Base-by-base conservation (phyloP, 92 coral and sea anemone genomes). In the Epizoanthus stellaris region DNA sequence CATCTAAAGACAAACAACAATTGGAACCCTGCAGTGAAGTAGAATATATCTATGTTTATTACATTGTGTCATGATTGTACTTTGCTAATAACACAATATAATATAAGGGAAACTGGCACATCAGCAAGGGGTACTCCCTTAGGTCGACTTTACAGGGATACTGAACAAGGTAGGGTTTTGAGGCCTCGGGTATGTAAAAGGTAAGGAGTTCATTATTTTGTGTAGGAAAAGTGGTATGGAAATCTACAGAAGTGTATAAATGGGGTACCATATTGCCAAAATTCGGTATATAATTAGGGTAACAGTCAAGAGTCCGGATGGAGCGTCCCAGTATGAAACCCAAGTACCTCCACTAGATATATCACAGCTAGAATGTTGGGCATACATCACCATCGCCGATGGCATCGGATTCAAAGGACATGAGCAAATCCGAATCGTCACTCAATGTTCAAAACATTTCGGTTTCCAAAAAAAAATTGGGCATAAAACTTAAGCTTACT, bases 1-100 rank as follows among this genome's bases (percentile, higher is more conserved):
- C 73, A 14, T 67, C 75, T 0, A 70, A 13, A 39, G 56, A 70
- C 54, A 70, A 11, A 11, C 54, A 11, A 70, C 75, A 40, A 13
- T 70, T 43, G 21, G 75, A 12, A 12, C 75, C 75, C 75, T 70
- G 75, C 52, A 68, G 38, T 67, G 21, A 67, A 67, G 73, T 21
- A 67, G 73, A 67, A 67, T 67, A 67, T 67, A 67, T 21, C 21
- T 67, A 67, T 67, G 47, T 67, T 20, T 66, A 66, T 66, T 66
- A 66, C 70, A 66, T 66, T 66, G 70, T 66, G 70, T 66, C 20
- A 66, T 66, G 25, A 36, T 66, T 66, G 70, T 66, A 5, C 70
- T 66, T 5, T 66, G 70, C 70, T 66, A 66, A 66, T 66, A 66
- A 66, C 70, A 66, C 20, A 20, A 66, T 66, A 66, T 20, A 40